A percentile compares a stretch with the other conserved stretches of the same genome.
phyloP scores from a whole-genome alignment of 2,797 vertebrate species.

The Taenioides sp. region DNA sequence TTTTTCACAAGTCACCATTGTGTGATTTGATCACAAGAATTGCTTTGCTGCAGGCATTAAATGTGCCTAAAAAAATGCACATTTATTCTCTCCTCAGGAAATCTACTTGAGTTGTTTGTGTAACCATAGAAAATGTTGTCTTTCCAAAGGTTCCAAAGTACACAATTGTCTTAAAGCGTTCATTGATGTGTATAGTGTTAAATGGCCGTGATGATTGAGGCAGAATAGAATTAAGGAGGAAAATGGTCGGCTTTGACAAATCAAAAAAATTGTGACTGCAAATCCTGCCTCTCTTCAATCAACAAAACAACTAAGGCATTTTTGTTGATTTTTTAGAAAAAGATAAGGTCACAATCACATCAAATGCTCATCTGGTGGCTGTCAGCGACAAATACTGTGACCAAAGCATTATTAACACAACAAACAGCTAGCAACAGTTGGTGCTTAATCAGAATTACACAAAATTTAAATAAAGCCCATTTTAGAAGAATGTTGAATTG shows the following conservation, averaged over 20 bases:
- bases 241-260: slow-evolving; percentile 34
- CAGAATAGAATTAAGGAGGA: slow-evolving; percentile 41
- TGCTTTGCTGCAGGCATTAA: slow-evolving; percentile 75
- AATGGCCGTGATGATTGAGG: slow-evolving; percentile 36
- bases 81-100: slow-evolving; percentile 76
- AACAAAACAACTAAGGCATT: slow-evolving; percentile 55
- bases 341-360: slow-evolving; percentile 34
- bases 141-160: slow-evolving; percentile 63
- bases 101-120: slow-evolving; percentile 74
- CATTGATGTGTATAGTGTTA: slow-evolving; percentile 42
- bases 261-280: slow-evolving; percentile 58
- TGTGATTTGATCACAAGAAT: slow-evolving; percentile 82
- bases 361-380: slow-evolving; percentile 18
- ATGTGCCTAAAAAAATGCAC: slow-evolving; percentile 81
- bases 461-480: neutral
- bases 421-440: neutral
- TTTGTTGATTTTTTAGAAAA: slow-evolving; percentile 17
- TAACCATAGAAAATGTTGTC: slow-evolving; percentile 79
- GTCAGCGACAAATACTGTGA: slow-evolving; percentile 13
- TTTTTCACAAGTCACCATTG: slow-evolving; percentile 78
- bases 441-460: neutral
- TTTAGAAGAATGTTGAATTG: neutral
- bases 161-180: slow-evolving; percentile 48
- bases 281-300: slow-evolving; percentile 35
- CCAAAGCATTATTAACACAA: slow-evolving; percentile 4